These are phyloP conservation scores for Caerostris extrusa DNA, from an alignment of 1,140 invertebrate species.

Conservation along the genomic window DNA sequence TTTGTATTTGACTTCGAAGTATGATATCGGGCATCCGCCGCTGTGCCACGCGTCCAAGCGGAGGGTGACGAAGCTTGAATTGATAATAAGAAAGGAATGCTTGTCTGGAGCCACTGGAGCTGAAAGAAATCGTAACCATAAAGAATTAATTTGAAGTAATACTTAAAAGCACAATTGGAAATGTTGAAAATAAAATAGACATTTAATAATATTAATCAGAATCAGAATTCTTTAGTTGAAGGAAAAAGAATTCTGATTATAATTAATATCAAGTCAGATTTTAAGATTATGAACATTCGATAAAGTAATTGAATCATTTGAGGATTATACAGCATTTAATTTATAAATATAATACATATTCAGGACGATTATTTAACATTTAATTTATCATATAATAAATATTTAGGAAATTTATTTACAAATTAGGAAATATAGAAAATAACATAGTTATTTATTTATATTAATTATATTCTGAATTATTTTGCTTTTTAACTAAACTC, in stretches of 20 bases:
- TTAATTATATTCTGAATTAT: too few relatives aligned
- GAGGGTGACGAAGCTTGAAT: constrained; percentile 93
- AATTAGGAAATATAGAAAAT: too few relatives aligned
- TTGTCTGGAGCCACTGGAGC: constrained; percentile 79
- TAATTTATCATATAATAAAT: too few relatives aligned
- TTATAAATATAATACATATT: too few relatives aligned
- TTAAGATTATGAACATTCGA: too few relatives aligned
- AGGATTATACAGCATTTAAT: too few relatives aligned
- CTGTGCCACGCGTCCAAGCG: constrained; percentile 96
- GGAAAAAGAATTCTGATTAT: background rate
- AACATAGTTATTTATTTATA: too few relatives aligned
- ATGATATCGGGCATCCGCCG: constrained; percentile 96
- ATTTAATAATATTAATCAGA: background rate
- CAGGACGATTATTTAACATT: too few relatives aligned
- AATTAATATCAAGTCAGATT: background rate
- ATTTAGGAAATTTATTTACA: too few relatives aligned
- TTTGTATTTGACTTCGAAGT: constrained; percentile 97
- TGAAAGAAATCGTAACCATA: constrained; percentile 15
- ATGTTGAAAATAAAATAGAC: background rate
- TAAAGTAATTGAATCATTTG: too few relatives aligned
- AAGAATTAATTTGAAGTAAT: background rate
- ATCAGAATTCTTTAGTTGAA: too few relatives aligned
- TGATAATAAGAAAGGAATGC: constrained; percentile 87
- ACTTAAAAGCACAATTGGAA: background rate
- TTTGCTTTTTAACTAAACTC: too few relatives aligned